Conservation (phyloP, 2,113 vertebrate species). For the Rhipidura dahli region DNA sequence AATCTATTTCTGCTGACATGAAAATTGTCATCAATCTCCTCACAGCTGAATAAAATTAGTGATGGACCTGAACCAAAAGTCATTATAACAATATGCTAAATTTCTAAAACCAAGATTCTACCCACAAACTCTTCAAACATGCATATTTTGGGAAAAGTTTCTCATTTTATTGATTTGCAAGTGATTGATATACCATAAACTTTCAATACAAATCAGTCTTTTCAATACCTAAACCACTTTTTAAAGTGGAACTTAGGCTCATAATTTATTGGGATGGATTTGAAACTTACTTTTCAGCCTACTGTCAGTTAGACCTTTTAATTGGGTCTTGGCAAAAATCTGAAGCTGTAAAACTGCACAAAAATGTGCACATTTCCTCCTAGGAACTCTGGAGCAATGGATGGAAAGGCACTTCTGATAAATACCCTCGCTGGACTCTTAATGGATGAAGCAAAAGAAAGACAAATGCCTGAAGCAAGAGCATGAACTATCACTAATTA, state of each 20-base stretch:
- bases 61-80: slow-evolving; percentile 30
- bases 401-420: neutral
- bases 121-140: neutral
- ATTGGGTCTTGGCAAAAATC: neutral
- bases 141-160: neutral
- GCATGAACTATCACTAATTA: neutral
- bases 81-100: neutral
- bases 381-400: neutral
- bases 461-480: neutral
- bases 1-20: neutral
- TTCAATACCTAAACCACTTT: neutral
- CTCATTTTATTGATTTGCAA: neutral
- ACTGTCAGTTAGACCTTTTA: neutral
- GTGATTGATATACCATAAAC: neutral
- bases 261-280: neutral
- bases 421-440: neutral
- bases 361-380: neutral
- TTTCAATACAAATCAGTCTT: neutral
- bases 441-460: neutral
- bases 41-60: slow-evolving; percentile 37
- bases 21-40: neutral
- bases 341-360: neutral
- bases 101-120: neutral
- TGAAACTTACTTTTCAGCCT: neutral
- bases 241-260: neutral